Evolutionary conservation across 2,888 invertebrate genomes (phyloP).

Genomic region (Drosophila leonis): DNA sequence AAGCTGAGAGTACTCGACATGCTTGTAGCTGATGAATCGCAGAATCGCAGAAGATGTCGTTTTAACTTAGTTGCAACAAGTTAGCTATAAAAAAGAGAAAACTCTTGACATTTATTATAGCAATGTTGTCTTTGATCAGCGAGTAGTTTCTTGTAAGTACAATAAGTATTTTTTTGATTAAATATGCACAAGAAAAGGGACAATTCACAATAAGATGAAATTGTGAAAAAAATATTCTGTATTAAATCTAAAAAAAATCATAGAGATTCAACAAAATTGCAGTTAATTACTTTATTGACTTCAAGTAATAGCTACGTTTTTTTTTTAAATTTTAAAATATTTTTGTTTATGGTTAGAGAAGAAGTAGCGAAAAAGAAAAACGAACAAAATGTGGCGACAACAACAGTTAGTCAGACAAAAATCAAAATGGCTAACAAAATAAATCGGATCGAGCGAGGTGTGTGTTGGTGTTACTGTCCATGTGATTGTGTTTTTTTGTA

Average conservation of each 20-base stretch:
- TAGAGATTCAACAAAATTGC: not conserved
- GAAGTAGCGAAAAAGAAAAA: not conserved
- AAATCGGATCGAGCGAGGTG: not conserved
- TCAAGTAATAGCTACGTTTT: not conserved
- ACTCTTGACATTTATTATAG: slow-evolving; percentile 16
- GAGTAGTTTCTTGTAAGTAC: not conserved
- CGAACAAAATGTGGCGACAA: no score
- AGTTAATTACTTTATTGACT: not conserved
- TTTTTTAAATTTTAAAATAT: not conserved
- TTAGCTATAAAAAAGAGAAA: not conserved
- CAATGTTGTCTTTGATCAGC: slow-evolving; percentile 13
- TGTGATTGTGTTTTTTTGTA: no score
- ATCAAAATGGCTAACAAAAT: not conserved
- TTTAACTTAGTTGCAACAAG: slow-evolving; percentile 8
- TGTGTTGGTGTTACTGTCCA: no score
- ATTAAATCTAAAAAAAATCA: not conserved
- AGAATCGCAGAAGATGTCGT: slow-evolving; percentile 1
- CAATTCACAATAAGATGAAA: not conserved
- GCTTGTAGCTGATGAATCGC: slow-evolving; percentile 5
- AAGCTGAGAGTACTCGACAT: not conserved
- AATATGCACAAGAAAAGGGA: not conserved
- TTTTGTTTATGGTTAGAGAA: not conserved
- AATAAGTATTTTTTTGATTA: not conserved
- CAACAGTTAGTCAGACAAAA: no score
- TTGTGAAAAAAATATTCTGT: not conserved